Evolutionary conservation across 2,113 vertebrate species (phyloP).

Genomic region (Amazona vittata): DNA sequence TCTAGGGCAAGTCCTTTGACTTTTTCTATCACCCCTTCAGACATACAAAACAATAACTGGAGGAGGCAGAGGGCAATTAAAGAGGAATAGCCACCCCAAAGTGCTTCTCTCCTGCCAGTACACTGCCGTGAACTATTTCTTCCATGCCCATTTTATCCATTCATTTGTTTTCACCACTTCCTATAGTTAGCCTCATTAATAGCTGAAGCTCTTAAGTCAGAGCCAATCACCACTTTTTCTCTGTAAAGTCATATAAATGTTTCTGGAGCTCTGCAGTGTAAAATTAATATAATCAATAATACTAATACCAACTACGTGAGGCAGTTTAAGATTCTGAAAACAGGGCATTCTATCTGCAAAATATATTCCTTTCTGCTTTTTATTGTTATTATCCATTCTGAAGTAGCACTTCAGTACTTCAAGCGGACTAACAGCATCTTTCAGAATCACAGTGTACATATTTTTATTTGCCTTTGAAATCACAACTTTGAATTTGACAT

Average conservation of each 20-base stretch:
- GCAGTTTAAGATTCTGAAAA: background rate
- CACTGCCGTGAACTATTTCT: background rate
- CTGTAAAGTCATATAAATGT: background rate
- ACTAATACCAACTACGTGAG: background rate
- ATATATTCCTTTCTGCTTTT: background rate
- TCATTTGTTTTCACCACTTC: background rate
- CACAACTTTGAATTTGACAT: background rate
- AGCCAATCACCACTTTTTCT: background rate
- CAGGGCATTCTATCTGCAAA: background rate
- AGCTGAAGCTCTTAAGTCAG: background rate
- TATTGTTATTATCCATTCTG: background rate
- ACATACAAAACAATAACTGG: background rate
- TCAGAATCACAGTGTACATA: background rate
- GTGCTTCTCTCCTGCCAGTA: background rate
- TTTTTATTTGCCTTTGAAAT: background rate
- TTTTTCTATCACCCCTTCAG: background rate
- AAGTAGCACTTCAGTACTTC: conserved; percentile 3
- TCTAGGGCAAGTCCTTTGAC: background rate
- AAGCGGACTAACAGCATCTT: background rate
- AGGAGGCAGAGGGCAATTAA: background rate
- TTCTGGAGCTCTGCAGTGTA: background rate
- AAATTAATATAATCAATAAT: conserved; percentile 40
- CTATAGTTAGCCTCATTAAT: conserved; percentile 5
- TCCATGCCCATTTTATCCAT: background rate
- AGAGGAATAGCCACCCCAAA: background rate